Evolutionary conservation across 2,797 vertebrate species (phyloP).

Genomic region (Hydrophis major): DNA sequence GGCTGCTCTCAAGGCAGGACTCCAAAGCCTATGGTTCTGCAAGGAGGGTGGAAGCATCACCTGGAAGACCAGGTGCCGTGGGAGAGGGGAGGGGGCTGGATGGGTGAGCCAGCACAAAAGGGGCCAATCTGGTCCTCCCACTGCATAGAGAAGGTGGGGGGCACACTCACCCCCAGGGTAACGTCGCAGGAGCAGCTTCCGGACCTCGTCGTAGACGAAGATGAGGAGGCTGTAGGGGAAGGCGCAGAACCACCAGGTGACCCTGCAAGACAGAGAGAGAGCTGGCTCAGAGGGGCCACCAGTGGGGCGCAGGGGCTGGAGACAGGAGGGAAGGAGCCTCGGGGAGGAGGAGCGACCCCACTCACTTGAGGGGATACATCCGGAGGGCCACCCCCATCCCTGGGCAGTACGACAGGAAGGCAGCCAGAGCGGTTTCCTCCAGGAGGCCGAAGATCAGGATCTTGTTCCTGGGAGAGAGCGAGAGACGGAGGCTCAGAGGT

Average conservation of each 20-base stretch:
- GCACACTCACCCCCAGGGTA: conserved; percentile 70
- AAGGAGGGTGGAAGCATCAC: background rate
- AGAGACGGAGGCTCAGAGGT: background rate
- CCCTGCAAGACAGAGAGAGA: conserved; percentile 46
- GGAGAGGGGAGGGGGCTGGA: background rate
- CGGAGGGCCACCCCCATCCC: conserved; percentile 85
- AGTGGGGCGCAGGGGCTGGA: background rate
- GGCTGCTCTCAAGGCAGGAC: background rate
- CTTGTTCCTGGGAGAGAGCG: conserved; percentile 62
- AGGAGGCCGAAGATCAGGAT: conserved; percentile 88
- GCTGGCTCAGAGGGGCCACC: background rate
- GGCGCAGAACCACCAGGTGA: conserved; percentile 77
- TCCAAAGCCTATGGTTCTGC: background rate
- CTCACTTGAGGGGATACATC: conserved; percentile 77
- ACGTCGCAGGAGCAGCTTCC: conserved; percentile 70
- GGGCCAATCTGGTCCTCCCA: background rate
- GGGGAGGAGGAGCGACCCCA: background rate
- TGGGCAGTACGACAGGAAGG: conserved; percentile 78
- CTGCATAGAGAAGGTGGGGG: background rate
- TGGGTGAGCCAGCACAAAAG: background rate
- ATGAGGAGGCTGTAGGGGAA: conserved; percentile 76
- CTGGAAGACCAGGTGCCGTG: background rate
- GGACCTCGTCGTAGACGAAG: conserved; percentile 74
- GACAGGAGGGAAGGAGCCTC: background rate
- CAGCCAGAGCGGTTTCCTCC: conserved; percentile 72